Evolutionary conservation across 2,888 invertebrate genomes (phyloP).

Genomic region (Silvanus unidentatus): DNA sequence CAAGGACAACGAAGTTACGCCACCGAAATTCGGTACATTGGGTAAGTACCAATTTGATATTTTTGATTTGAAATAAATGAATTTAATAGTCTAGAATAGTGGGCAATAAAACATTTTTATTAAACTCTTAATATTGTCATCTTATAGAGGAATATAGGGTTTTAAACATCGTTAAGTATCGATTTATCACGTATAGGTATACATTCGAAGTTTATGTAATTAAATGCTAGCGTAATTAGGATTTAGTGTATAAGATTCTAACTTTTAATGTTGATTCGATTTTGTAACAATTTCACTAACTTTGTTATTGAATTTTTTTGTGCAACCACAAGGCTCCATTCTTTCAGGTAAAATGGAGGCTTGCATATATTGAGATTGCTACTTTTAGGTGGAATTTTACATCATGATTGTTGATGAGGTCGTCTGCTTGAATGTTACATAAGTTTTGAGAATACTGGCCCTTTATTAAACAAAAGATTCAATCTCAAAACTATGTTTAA

Average conservation of each 20-base stretch:
- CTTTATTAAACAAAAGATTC: not conserved
- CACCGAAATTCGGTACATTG: slow-evolving; percentile 74
- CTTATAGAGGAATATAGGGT: not conserved
- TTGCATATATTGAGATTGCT: slow-evolving; percentile 49
- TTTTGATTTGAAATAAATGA: not conserved
- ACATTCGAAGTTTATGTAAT: too few relatives aligned
- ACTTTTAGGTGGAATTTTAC: slow-evolving; percentile 31
- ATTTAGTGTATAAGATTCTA: too few relatives aligned
- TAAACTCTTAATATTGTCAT: not conserved
- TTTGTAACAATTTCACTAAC: slow-evolving; percentile 19
- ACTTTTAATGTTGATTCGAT: too few relatives aligned
- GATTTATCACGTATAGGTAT: too few relatives aligned
- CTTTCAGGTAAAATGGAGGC: slow-evolving; percentile 77
- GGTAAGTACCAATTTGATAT: slow-evolving; percentile 54
- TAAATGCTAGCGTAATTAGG: too few relatives aligned
- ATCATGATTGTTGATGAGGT: slow-evolving; percentile 2
- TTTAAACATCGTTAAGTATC: too few relatives aligned
- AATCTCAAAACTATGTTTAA: slow-evolving; percentile 34
- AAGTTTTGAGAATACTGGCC: slow-evolving; percentile 15
- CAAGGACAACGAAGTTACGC: slow-evolving; percentile 51
- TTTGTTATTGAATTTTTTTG: slow-evolving; percentile 49
- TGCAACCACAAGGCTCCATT: slow-evolving; percentile 77
- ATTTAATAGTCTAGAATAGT: not conserved
- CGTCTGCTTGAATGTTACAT: slow-evolving; percentile 14
- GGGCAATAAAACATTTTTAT: too few relatives aligned